phyloP scores from a whole-genome alignment of 2,888 invertebrate species.

The Synanthedon andrenaeformis region DNA sequence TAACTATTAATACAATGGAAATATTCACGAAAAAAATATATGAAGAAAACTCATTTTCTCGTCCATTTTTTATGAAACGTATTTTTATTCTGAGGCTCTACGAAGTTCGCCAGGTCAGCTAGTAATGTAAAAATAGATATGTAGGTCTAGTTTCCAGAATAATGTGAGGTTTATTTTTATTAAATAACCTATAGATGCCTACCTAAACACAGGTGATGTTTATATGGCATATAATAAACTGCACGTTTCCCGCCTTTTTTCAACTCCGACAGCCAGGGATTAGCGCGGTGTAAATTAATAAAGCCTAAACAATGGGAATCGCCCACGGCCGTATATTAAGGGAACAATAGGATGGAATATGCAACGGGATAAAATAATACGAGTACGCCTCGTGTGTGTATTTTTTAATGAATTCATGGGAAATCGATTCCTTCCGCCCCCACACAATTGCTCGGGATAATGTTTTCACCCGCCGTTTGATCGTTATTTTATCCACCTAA shows the following conservation, averaged over 20 bases:
- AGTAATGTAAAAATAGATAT: too few species aligned
- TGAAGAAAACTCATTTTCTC: too few species aligned
- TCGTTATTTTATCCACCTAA: constrained; percentile 7
- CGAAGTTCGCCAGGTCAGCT: too few species aligned
- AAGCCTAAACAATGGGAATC: constrained; percentile 22
- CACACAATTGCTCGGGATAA: constrained; percentile 10
- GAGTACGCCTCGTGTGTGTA: constrained; percentile 10
- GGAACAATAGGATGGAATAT: constrained; percentile 19
- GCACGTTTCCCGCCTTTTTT: background rate
- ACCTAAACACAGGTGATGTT: constrained; percentile 12
- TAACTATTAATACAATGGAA: too few species aligned
- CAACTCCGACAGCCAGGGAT: constrained; percentile 12
- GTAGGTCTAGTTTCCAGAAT: too few species aligned
- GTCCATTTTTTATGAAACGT: too few species aligned
- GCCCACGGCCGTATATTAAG: constrained; percentile 26
- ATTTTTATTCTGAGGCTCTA: too few species aligned
- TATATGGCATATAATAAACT: constrained; percentile 16
- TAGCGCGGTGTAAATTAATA: constrained; percentile 30
- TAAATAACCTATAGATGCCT: too few species aligned
- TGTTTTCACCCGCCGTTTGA: constrained; percentile 8
- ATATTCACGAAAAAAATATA: too few species aligned
- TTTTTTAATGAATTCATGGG: constrained; percentile 16
- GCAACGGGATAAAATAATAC: constrained; percentile 24
- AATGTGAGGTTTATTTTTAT: too few species aligned
- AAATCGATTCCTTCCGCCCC: constrained; percentile 15